Evolutionary conservation across 2,888 invertebrate species (phyloP).

Genomic region (Archaeoteleia sp.): DNA sequence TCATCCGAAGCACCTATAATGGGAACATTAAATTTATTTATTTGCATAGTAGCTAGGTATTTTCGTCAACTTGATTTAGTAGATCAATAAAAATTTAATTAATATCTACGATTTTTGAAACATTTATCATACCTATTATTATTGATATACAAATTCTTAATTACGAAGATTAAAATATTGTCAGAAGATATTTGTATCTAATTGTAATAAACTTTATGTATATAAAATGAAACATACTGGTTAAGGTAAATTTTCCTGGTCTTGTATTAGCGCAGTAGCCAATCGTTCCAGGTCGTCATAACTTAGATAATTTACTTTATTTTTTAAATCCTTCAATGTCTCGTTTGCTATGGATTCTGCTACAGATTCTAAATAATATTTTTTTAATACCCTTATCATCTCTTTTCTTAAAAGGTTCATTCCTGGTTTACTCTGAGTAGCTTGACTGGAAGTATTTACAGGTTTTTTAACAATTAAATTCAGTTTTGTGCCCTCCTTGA

Average conservation of each 20-base stretch:
- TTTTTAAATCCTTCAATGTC: conserved; percentile 77
- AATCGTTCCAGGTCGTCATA: conserved; percentile 80
- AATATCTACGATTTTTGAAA: too few species aligned
- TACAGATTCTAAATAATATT: conserved; percentile 80
- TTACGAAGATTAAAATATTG: neutral
- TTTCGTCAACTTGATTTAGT: conserved; percentile 86
- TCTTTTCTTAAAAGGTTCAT: conserved; percentile 78
- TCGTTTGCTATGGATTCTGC: conserved; percentile 79
- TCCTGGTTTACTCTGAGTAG: conserved; percentile 62
- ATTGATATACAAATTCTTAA: too few species aligned
- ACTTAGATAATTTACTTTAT: conserved; percentile 77
- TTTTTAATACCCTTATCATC: conserved; percentile 78
- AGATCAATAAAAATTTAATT: conserved; percentile 73
- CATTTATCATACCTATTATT: too few species aligned
- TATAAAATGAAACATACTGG: conserved; percentile 2
- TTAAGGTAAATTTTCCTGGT: conserved; percentile 80
- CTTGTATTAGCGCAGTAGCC: conserved; percentile 80
- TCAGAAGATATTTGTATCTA: conserved; percentile 15
- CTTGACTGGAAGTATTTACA: conserved; percentile 63
- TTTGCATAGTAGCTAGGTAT: conserved; percentile 84
- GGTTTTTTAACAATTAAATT: conserved; percentile 84
- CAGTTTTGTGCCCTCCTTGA: conserved; percentile 85
- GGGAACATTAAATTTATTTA: conserved; percentile 82
- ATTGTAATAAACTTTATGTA: conserved; percentile 28
- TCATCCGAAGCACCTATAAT: conserved; percentile 64